phyloP scores from a whole-genome alignment of 2,797 vertebrate genomes.

The Callimico goeldii region DNA sequence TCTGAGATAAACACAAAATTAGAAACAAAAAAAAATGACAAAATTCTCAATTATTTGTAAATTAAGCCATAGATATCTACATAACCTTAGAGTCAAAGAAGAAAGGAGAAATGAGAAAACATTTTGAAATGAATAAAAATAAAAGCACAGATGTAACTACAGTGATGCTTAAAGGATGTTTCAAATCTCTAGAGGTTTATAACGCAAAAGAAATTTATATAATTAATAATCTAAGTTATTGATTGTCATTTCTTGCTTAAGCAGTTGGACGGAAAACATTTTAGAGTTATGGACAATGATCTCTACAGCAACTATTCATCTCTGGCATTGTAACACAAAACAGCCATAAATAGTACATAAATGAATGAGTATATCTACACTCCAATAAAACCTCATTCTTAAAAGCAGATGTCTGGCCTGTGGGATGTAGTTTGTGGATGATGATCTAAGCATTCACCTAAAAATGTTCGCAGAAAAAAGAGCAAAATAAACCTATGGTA shows the following conservation, averaged over 20 bases:
- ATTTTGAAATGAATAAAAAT: neutral
- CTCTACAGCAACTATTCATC: neutral
- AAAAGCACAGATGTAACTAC: neutral
- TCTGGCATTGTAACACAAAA: neutral
- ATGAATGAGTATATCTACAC: neutral
- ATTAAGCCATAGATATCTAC: neutral
- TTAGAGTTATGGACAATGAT: neutral
- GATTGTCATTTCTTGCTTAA: neutral
- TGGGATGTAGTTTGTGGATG: neutral
- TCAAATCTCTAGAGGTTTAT: neutral
- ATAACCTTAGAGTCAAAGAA: neutral
- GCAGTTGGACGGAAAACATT: neutral
- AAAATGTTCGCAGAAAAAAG: neutral
- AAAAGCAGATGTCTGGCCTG: neutral
- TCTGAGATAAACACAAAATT: neutral
- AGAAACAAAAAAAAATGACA: neutral
- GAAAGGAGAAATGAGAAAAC: neutral
- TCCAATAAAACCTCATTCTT: neutral
- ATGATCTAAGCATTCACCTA: neutral
- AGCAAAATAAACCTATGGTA: neutral
- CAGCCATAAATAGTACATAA: neutral
- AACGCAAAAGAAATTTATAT: neutral
- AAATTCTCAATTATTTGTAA: neutral
- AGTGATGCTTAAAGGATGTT: neutral
- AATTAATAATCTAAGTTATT: neutral